phyloP scores from a whole-genome alignment of 2,797 vertebrate genomes.

The Novumbra hubbsi region DNA sequence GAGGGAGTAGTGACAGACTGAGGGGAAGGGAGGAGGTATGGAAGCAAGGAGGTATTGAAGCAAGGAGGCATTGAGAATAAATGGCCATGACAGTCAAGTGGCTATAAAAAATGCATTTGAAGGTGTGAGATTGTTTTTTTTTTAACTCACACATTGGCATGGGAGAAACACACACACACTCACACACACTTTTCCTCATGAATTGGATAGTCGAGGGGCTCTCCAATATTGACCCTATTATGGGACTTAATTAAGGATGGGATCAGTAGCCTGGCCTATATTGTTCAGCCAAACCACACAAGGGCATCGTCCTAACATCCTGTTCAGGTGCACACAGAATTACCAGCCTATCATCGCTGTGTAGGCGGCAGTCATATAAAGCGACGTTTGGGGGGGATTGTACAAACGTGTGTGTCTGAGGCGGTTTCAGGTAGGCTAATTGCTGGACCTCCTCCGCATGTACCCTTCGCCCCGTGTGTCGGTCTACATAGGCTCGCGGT shows the following conservation, averaged over 20 bases:
- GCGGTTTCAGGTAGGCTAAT: background rate
- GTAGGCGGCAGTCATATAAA: background rate
- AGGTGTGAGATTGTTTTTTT: no score
- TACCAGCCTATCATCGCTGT: background rate
- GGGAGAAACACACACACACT: background rate
- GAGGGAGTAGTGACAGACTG: background rate
- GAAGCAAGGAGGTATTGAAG: background rate
- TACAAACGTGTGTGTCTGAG: background rate
- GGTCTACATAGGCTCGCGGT: background rate
- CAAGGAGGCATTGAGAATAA: background rate
- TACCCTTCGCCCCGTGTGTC: background rate
- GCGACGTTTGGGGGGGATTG: background rate
- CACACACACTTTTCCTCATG: background rate
- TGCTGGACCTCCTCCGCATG: background rate
- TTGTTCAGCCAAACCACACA: background rate
- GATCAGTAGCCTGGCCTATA: background rate
- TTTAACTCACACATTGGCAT: no score
- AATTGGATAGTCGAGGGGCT: background rate
- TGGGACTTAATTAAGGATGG: background rate
- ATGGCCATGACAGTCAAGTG: background rate
- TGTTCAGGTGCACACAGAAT: background rate
- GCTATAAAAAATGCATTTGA: no score
- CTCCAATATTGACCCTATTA: background rate
- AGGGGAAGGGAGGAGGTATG: background rate
- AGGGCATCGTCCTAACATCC: no score